phyloP scores from a whole-genome alignment of 2,888 invertebrate species.

The Eupithecia insigniata region DNA sequence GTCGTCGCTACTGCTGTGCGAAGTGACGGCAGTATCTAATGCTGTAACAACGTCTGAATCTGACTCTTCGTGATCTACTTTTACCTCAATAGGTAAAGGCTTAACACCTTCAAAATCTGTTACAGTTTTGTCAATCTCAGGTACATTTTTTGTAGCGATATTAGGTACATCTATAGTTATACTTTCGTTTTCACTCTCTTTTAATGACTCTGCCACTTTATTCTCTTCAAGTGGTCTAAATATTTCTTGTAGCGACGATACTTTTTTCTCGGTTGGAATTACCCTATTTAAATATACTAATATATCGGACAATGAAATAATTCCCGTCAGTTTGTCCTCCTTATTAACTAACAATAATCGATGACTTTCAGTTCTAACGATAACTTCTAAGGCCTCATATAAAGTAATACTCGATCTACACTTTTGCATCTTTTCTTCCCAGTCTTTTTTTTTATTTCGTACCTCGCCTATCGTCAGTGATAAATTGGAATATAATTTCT shows the following conservation, averaged over 20 bases:
- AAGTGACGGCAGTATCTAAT: conserved; percentile 47
- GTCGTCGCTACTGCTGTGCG: too few relatives aligned
- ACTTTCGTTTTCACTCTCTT: conserved; percentile 76
- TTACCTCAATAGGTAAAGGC: conserved; percentile 40
- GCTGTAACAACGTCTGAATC: conserved; percentile 50
- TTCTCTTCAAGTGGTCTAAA: conserved; percentile 79
- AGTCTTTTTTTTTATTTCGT: conserved; percentile 94
- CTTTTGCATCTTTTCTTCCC: conserved; percentile 96
- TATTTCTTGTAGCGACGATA: conserved; percentile 79
- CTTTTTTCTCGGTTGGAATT: conserved; percentile 79
- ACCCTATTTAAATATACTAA: conserved; percentile 82
- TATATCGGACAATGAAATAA: conserved; percentile 80
- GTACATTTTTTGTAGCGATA: conserved; percentile 58
- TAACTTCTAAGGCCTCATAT: conserved; percentile 93
- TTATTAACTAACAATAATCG: conserved; percentile 82
- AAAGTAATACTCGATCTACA: conserved; percentile 94
- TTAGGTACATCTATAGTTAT: conserved; percentile 76
- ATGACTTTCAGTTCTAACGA: conserved; percentile 94
- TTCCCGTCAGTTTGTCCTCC: conserved; percentile 78
- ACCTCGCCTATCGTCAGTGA: conserved; percentile 93
- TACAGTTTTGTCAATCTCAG: conserved; percentile 57
- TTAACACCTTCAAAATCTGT: conserved; percentile 47
- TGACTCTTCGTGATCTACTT: conserved; percentile 49
- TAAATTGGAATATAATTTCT: conserved; percentile 96
- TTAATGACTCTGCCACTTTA: conserved; percentile 74